phyloP scores from a whole-genome alignment of 2,113 vertebrate species.

The Struthio camelus region DNA sequence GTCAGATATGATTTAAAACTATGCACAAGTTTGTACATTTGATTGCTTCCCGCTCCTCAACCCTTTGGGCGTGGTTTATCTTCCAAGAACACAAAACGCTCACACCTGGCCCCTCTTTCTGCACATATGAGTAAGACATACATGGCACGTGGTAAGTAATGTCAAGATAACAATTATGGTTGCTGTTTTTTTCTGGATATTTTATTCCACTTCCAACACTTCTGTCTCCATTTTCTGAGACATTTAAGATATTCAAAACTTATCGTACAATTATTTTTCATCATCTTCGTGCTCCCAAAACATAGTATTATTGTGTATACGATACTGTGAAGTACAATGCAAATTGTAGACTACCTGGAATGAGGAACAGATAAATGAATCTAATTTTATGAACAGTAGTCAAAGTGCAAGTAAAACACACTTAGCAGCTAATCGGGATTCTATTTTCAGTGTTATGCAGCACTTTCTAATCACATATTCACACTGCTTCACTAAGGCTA shows the following conservation, averaged over 20 bases:
- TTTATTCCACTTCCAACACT: not conserved
- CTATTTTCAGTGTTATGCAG: not conserved
- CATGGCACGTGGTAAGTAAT: not conserved
- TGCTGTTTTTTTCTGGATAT: not conserved
- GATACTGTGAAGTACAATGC: too few species aligned
- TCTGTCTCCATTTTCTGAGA: not conserved
- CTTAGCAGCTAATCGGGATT: not conserved
- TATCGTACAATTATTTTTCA: not conserved
- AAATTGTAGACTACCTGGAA: not conserved
- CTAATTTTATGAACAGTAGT: not conserved
- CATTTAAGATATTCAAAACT: not conserved
- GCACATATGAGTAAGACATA: not conserved
- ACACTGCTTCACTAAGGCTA: not conserved
- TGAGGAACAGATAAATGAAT: not conserved
- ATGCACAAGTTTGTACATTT: rapidly evolving
- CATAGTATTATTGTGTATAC: not conserved
- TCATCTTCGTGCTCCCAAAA: not conserved
- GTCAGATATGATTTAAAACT: not conserved
- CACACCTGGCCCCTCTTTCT: not conserved
- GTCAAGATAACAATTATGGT: rapidly evolving
- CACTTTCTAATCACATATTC: not conserved
- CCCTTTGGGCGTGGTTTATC: not conserved
- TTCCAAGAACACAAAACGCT: not conserved
- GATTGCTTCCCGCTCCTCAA: not conserved
- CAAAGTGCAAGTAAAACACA: not conserved